Base-by-base conservation (phyloP, 2,797 vertebrate species). In the Crypturellus tataupa region DNA sequence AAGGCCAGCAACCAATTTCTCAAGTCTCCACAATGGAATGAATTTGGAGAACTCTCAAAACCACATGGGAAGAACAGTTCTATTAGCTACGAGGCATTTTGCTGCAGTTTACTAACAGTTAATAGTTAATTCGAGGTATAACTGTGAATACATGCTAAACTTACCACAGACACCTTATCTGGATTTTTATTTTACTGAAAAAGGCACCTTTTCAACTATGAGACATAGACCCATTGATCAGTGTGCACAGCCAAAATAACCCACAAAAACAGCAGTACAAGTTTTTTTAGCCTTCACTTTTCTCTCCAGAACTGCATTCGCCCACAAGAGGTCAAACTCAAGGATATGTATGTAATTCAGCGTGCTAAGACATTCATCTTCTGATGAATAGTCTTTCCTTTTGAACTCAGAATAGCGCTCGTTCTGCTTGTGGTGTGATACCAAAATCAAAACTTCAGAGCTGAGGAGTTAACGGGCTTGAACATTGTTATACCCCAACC, bases 121-220 rank as follows among this genome's bases (percentile, higher is more conserved):
- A 65, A 85, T 80, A 10, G 56, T 70, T 81, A 63, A 72, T 92
- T 92, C 68, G 18, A 11, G 68, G 20, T 39, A 7, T n/a, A 40
- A 53, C 40, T 82, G 18, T 84, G 65, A 92, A 49, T 24, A 64
- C 23, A 69, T 64, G 23, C 35, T 85, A n/a, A 85, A 77, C 27
- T 84, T 29, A 79, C 46, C 13, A 44, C 1, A 0, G 15, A 62
- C 33, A 75, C 18, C 19, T 16, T 65, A 51, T 47, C 49, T 33
- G 4, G 24, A 47, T 87, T 85, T 39, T 89, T 56, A 49, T 75
- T 91, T 84, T 75, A 77, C 71, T 73, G 71, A 71, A 94, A 93
- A 94, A 58, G 17, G 27, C 80, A 69, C 53, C 47, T 93, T 93
- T 91, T 80, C 72, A 83, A 72, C 85, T 87, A 17, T 37, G 93